These are phyloP conservation scores for Drosophila sp. DNA, from an alignment of 1,140 invertebrate genomes.

Conservation along the genomic window DNA sequence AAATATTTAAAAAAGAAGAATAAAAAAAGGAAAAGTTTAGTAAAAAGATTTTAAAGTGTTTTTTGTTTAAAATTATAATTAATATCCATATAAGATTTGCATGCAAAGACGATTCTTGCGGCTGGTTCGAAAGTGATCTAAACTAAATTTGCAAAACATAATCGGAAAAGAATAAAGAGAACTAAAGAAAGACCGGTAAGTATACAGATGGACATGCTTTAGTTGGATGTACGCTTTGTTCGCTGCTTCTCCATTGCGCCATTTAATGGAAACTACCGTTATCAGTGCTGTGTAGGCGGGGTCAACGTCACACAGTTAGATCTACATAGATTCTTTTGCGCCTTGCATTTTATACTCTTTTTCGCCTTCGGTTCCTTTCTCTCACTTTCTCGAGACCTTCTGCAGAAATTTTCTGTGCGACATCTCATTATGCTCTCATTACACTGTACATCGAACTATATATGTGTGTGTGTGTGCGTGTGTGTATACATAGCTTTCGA, in stretches of 20 bases:
- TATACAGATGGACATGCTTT: slow-evolving; percentile 36
- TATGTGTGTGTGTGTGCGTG: background rate
- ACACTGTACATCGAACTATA: slow-evolving; percentile 29
- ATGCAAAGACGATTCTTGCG: slow-evolving; percentile 12
- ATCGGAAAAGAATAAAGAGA: slow-evolving; percentile 1
- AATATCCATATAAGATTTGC: background rate
- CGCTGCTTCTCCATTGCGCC: slow-evolving; percentile 43
- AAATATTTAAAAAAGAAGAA: background rate
- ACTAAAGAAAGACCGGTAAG: slow-evolving; percentile 62
- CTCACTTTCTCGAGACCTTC: slow-evolving; percentile 17
- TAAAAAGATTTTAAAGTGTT: slow-evolving; percentile 25
- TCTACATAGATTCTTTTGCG: slow-evolving; percentile 20
- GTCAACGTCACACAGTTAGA: slow-evolving; percentile 50
- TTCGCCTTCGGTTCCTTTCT: slow-evolving; percentile 5
- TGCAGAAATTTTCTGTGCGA: slow-evolving; percentile 31
- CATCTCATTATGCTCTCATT: slow-evolving; percentile 18
- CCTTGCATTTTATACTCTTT: slow-evolving; percentile 52
- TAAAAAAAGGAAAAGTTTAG: slow-evolving; percentile 18
- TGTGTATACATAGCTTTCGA: slow-evolving; percentile 20
- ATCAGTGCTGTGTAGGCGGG: slow-evolving; percentile 46
- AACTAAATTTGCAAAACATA: background rate
- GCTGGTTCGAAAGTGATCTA: slow-evolving; percentile 32
- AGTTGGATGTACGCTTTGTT: slow-evolving; percentile 45
- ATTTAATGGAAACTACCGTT: slow-evolving; percentile 65
- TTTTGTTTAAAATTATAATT: slow-evolving; percentile 7